Conservation (phyloP, 2,113 vertebrate genomes). For the Myxocyprinus asiaticus region DNA sequence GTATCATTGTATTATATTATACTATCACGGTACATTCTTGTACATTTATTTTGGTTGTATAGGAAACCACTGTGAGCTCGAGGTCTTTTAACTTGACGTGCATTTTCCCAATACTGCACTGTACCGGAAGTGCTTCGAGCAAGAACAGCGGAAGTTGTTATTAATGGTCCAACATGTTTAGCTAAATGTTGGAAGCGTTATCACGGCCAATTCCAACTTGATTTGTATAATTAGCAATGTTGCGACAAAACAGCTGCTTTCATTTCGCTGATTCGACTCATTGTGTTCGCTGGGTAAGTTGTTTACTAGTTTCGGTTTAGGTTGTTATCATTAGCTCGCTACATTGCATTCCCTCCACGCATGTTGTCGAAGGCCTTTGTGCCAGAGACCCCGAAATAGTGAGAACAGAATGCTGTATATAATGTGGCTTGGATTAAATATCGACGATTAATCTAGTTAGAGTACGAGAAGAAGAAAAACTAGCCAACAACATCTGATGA, state of each 20-base stretch:
- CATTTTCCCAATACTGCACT: not conserved
- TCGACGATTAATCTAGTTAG: not conserved
- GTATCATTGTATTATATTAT: not conserved
- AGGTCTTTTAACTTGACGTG: constrained; percentile 11
- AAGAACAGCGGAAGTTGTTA: not conserved
- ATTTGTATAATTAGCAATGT: not conserved
- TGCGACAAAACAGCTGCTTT: not conserved
- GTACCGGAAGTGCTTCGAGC: not conserved
- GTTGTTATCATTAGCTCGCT: not conserved
- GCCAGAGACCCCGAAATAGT: not conserved
- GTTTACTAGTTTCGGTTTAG: not conserved
- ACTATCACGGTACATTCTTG: not conserved
- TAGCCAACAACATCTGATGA: too few species aligned
- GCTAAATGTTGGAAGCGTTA: not conserved
- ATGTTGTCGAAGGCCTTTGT: not conserved
- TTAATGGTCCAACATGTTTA: not conserved
- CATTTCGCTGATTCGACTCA: not conserved
- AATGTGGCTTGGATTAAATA: not conserved
- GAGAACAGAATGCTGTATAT: too few species aligned
- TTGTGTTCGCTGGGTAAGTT: constrained; percentile 11
- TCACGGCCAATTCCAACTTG: not conserved
- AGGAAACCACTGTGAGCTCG: not conserved
- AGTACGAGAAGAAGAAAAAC: too few species aligned
- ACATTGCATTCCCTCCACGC: too few species aligned
- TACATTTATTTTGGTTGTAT: not conserved